A percentile compares a stretch with the other conserved stretches of the same genome.
phyloP scores from a whole-genome alignment of 2,797 vertebrate genomes.

The Hydrolagus colliei region DNA sequence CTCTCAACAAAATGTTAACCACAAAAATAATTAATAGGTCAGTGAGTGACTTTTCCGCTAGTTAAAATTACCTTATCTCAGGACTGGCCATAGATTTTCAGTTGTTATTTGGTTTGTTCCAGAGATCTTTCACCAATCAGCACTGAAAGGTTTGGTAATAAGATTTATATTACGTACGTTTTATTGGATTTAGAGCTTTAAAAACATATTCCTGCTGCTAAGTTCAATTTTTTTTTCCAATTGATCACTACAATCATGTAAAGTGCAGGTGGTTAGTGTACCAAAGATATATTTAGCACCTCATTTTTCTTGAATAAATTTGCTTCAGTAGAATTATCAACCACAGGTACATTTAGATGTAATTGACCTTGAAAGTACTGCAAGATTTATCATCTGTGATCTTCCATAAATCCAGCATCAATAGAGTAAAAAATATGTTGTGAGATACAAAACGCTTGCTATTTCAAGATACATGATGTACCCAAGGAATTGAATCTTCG shows the following conservation, averaged over 20 bases:
- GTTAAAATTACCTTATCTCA: neutral
- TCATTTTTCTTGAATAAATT: neutral
- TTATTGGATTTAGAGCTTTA: neutral
- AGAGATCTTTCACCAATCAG: neutral
- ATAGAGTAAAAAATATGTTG: neutral
- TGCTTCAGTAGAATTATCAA: conserved; percentile 24
- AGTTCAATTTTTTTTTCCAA: conserved; percentile 18
- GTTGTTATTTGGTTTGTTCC: neutral
- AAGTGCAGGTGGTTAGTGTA: conserved; percentile 1
- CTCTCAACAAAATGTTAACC: too few relatives aligned
- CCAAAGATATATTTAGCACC: too few relatives aligned
- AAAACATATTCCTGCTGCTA: conserved; percentile 11
- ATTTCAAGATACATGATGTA: neutral
- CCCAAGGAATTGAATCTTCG: too few relatives aligned
- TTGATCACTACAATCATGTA: conserved; percentile 25
- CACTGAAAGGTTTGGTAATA: neutral
- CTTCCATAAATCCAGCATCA: neutral
- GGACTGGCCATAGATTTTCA: neutral
- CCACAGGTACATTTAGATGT: conserved; percentile 24
- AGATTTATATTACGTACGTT: neutral
- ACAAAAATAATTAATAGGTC: too few relatives aligned
- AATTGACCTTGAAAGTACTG: conserved; percentile 27
- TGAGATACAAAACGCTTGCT: neutral
- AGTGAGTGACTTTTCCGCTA: neutral
- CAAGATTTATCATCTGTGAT: conserved; percentile 22